Percentiles rank a stretch among this genome's conserved stretches.
Evolutionary conservation across 2,888 invertebrate species (phyloP).

Genomic region (Muschampia plurimacula): DNA sequence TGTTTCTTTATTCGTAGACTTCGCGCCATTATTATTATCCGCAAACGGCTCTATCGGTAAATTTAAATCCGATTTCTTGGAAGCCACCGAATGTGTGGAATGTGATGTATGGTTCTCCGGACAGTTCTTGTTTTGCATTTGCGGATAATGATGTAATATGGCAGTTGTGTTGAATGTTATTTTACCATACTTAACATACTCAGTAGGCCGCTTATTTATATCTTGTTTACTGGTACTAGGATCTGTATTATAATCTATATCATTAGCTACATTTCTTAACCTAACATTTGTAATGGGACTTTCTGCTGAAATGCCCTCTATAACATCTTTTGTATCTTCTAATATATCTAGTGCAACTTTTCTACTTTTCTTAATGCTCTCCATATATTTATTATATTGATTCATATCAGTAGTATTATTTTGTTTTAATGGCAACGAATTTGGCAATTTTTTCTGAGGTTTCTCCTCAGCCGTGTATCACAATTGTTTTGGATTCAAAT

Average conservation of each 20-base stretch:
- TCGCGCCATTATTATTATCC: slow-evolving; percentile 70
- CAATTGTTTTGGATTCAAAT: slow-evolving; percentile 70
- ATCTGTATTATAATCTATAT: slow-evolving; percentile 58
- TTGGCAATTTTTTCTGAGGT: slow-evolving; percentile 74
- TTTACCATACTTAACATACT: slow-evolving; percentile 76
- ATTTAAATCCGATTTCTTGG: slow-evolving; percentile 69
- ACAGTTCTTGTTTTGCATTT: slow-evolving; percentile 61
- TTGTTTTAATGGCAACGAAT: slow-evolving; percentile 77
- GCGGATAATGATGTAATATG: slow-evolving; percentile 79
- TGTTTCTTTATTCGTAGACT: slow-evolving; percentile 51
- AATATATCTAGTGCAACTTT: slow-evolving; percentile 72
- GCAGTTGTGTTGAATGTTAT: slow-evolving; percentile 80
- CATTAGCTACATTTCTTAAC: slow-evolving; percentile 56
- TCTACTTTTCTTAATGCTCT: slow-evolving; percentile 73
- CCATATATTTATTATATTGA: slow-evolving; percentile 76
- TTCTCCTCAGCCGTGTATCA: slow-evolving; percentile 79
- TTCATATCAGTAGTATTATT: slow-evolving; percentile 80
- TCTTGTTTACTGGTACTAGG: slow-evolving; percentile 69
- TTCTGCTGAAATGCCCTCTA: slow-evolving; percentile 58
- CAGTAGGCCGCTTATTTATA: slow-evolving; percentile 63
- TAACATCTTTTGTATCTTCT: slow-evolving; percentile 71
- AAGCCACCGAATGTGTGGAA: slow-evolving; percentile 47
- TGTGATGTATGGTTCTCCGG: slow-evolving; percentile 38
- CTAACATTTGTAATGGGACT: slow-evolving; percentile 53
- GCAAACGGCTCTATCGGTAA: slow-evolving; percentile 53